Evolutionary conservation across 2,888 invertebrate genomes (phyloP), one percentile per base, ranked within the genome.

Genomic region (Amiota communis): DNA sequence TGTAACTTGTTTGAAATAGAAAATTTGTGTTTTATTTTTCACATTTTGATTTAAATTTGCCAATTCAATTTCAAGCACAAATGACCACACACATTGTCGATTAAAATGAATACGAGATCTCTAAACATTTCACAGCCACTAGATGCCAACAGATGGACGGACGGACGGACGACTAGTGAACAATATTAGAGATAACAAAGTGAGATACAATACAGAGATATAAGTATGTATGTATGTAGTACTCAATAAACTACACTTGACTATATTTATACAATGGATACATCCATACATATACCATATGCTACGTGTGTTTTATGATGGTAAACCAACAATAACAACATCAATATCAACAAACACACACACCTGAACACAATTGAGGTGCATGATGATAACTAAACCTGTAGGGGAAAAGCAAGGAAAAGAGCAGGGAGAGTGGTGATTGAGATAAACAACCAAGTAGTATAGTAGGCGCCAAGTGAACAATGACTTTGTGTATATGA

Each of bases 41-140:
- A 49, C 17, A 48, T 20, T 10, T 63, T 6, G 23, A n/a, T 63
- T 23, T 63, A 10, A 9, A 15, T n/a, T 13, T 63, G 63, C 63
- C 67, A 68, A 68, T 68, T 68, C 67, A 68, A 68, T 68, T 68
- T 68, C 67, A 68, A 68, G 67, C 67, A 51, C 51, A 68, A 68
- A 68, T 68, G 67, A 68, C 53, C 67, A 68, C 46, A 68, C 51
- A 51, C 3, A 12, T 9, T 57, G 15, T 10, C 57, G 10, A 57
- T 15, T 11, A 15, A 15, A 59, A 53, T 12, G 53, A 15, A 15
- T 17, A 59, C 57, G 57, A 59, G 15, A 17, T 11, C 51, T 23
- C 51, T 23, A 51, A 49, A 68, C 67, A 68, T 68, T 68, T 51
- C 53, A 68, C 67, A 68, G 67, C 23, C 67, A 68, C 15, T 68